These are phyloP conservation scores for Melanostoma scalare DNA, from an alignment of 2,888 invertebrate species.

Conservation along the genomic window DNA sequence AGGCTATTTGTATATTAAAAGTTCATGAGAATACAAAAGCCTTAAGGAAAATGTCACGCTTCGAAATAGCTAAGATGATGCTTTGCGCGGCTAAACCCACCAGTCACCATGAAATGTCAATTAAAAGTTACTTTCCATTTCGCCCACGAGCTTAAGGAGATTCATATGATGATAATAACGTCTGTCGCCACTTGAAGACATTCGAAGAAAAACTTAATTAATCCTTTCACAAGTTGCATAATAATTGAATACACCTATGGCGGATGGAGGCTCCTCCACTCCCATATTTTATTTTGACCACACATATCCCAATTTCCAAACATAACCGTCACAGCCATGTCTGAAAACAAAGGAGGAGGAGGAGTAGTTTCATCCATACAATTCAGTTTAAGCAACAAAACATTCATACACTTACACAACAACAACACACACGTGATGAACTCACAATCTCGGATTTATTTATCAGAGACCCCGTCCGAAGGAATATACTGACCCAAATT, in stretches of 20 bases:
- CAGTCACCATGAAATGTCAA: conserved; percentile 28
- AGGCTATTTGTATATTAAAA: conserved; percentile 1
- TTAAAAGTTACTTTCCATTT: conserved; percentile 57
- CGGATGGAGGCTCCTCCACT: conserved; percentile 3
- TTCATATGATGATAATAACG: conserved; percentile 47
- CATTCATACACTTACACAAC: not conserved
- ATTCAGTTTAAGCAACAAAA: not conserved
- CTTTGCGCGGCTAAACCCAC: not conserved
- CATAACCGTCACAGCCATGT: not conserved
- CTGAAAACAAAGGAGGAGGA: conserved; percentile 9
- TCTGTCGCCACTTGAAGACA: conserved; percentile 32
- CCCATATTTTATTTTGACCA: conserved; percentile 35
- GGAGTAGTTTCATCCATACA: conserved; percentile 16
- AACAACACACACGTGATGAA: not conserved
- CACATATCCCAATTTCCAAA: not conserved
- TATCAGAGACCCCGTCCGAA: conserved; percentile 31
- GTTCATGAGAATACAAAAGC: conserved; percentile 2
- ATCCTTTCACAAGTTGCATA: conserved; percentile 62
- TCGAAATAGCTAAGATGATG: conserved; percentile 4
- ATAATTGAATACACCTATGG: conserved; percentile 4
- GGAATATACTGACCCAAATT: conserved; percentile 61
- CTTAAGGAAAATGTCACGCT: conserved; percentile 9
- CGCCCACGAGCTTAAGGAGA: conserved; percentile 45
- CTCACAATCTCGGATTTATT: not conserved
- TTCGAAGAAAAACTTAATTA: conserved; percentile 44